Evolutionary conservation across 2,113 vertebrate species (phyloP).

Genomic region (Ictalurus punctatus): DNA sequence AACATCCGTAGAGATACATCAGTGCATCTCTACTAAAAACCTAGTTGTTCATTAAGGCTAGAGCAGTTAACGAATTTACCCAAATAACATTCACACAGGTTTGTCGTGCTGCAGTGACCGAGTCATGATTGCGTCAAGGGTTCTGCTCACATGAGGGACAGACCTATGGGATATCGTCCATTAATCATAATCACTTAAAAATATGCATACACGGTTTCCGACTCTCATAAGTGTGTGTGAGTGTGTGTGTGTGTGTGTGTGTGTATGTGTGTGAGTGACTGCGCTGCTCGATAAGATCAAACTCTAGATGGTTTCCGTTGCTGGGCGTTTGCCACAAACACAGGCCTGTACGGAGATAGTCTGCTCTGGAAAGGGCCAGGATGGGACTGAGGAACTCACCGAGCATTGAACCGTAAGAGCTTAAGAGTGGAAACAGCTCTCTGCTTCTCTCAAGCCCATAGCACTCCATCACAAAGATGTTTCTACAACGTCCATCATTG

Average conservation of each 20-base stretch:
- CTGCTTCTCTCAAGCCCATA: background rate
- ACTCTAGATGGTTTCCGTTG: conserved; percentile 6
- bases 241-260: background rate
- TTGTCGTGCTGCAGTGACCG: background rate
- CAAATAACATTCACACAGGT: background rate
- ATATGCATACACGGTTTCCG: background rate
- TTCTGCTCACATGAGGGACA: background rate
- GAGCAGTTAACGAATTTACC: background rate
- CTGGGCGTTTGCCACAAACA: conserved; percentile 26
- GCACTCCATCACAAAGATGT: background rate
- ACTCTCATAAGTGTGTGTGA: background rate
- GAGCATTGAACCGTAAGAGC: background rate
- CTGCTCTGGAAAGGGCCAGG: background rate
- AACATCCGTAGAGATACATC: no score
- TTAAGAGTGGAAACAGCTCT: background rate
- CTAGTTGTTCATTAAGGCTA: background rate
- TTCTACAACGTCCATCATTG: background rate
- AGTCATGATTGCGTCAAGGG: background rate
- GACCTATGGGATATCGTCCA: background rate
- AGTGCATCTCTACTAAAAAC: background rate
- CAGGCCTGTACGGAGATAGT: background rate
- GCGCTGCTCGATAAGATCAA: conserved; percentile 10
- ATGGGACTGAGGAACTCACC: background rate
- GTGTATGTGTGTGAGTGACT: background rate
- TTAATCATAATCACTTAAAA: background rate